Evolutionary conservation across 1,140 invertebrate species (phyloP).

Genomic region (Pogonomyrmex barbatus): DNA sequence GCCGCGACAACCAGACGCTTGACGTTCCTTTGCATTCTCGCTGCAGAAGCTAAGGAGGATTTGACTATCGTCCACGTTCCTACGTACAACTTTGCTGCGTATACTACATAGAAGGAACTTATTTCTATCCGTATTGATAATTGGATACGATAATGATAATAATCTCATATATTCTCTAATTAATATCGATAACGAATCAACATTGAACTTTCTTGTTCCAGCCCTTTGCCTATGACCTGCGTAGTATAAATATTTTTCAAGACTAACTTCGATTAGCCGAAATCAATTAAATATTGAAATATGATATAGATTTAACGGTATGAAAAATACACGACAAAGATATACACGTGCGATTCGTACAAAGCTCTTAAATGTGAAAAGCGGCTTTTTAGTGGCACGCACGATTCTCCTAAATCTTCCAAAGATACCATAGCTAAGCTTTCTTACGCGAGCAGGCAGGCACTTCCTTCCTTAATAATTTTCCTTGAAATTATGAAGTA

Average conservation of each 20-base stretch:
- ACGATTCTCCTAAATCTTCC: slow-evolving; percentile 78
- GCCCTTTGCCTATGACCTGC: too few relatives aligned
- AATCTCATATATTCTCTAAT: not conserved
- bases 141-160: not conserved
- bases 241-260: not conserved
- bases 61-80: slow-evolving; percentile 65
- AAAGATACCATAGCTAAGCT: slow-evolving; percentile 83
- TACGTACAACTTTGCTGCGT: slow-evolving; percentile 50
- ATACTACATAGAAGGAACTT: not conserved
- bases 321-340: slow-evolving; percentile 7
- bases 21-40: slow-evolving; percentile 71
- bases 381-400: slow-evolving; percentile 75
- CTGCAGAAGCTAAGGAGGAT: slow-evolving; percentile 58
- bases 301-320: not conserved
- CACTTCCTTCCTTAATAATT: slow-evolving; percentile 84
- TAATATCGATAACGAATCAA: not conserved
- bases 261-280: not conserved
- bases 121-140: not conserved
- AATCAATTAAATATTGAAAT: not conserved
- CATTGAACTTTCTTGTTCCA: not conserved
- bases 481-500: slow-evolving; percentile 83
- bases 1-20: slow-evolving; percentile 55
- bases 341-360: slow-evolving; percentile 28
- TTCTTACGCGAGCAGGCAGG: slow-evolving; percentile 83
- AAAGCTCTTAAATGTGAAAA: slow-evolving; percentile 65